Percentiles rank a stretch among this genome's conserved stretches.
These are phyloP conservation scores for Carposina sasakii DNA, from an alignment of 1,140 invertebrate species.

Conservation along the genomic window DNA sequence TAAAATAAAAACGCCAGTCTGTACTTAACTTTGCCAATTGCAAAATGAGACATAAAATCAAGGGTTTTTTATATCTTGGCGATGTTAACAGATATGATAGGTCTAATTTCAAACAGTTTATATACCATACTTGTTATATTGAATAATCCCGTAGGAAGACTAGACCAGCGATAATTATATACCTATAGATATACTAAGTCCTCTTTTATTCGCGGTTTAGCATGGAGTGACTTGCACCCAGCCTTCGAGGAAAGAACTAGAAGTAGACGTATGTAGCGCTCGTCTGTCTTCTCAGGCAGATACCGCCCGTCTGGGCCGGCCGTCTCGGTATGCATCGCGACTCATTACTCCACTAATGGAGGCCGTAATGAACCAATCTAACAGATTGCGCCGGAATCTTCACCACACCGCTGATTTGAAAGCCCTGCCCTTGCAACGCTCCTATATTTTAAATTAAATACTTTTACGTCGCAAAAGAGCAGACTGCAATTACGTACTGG, in stretches of 20 bases:
- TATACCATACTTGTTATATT: too few relatives aligned
- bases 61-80: too few relatives aligned
- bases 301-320: slow-evolving; percentile 38
- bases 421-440: slow-evolving; percentile 38
- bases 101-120: too few relatives aligned
- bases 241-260: not conserved
- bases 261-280: not conserved
- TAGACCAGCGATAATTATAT: too few relatives aligned
- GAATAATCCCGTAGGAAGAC: too few relatives aligned
- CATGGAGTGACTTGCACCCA: not conserved
- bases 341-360: slow-evolving; percentile 71
- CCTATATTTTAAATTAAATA: slow-evolving; percentile 41
- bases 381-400: slow-evolving; percentile 69
- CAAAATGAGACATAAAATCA: too few relatives aligned
- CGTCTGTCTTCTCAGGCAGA: not conserved
- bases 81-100: too few relatives aligned
- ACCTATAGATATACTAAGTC: too few relatives aligned
- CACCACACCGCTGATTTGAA: slow-evolving; percentile 62
- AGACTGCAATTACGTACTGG: too few relatives aligned
- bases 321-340: slow-evolving; percentile 58
- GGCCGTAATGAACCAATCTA: slow-evolving; percentile 70
- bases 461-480: slow-evolving; percentile 5
- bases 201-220: not conserved
- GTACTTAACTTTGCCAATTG: too few relatives aligned
- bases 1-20: too few relatives aligned